phyloP scores from a whole-genome alignment of 2,797 vertebrate genomes.

The Silurus aristotelis region DNA sequence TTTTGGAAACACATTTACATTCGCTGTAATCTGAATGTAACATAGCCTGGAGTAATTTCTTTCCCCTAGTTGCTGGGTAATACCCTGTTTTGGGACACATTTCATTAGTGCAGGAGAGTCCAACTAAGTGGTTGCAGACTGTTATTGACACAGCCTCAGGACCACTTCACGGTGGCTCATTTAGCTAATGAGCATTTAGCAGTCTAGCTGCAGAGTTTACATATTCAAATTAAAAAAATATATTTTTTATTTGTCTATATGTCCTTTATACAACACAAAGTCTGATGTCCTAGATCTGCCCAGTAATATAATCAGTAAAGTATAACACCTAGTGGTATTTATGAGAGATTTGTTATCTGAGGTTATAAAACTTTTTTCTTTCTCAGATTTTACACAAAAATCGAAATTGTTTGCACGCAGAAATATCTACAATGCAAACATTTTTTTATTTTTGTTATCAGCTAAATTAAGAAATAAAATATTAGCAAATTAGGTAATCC shows the following conservation, averaged over 20 bases:
- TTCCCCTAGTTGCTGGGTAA: constrained; percentile 54
- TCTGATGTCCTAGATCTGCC: not conserved
- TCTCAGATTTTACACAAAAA: not conserved
- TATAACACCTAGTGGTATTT: not conserved
- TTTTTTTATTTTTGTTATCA: too few relatives aligned
- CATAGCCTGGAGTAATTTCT: constrained; percentile 59
- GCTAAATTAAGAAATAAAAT: not conserved
- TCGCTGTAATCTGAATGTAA: constrained; percentile 70
- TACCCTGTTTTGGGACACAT: constrained; percentile 58
- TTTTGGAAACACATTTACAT: constrained; percentile 67
- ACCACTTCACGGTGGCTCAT: constrained; percentile 25
- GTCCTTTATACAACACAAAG: not conserved
- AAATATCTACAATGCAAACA: not conserved
- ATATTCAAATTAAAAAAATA: constrained; percentile 6
- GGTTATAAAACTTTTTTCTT: not conserved
- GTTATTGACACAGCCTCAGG: constrained; percentile 30
- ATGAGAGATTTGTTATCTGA: not conserved
- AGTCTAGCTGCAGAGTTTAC: constrained; percentile 29
- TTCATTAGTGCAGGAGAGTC: constrained; percentile 55
- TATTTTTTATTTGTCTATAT: not conserved
- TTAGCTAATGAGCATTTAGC: constrained; percentile 43
- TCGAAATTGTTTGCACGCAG: too few relatives aligned
- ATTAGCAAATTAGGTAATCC: not conserved
- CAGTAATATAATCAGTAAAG: not conserved
- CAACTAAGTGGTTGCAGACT: constrained; percentile 46